phyloP scores from a whole-genome alignment of 2,888 invertebrate species.

The Plebejus melissa region DNA sequence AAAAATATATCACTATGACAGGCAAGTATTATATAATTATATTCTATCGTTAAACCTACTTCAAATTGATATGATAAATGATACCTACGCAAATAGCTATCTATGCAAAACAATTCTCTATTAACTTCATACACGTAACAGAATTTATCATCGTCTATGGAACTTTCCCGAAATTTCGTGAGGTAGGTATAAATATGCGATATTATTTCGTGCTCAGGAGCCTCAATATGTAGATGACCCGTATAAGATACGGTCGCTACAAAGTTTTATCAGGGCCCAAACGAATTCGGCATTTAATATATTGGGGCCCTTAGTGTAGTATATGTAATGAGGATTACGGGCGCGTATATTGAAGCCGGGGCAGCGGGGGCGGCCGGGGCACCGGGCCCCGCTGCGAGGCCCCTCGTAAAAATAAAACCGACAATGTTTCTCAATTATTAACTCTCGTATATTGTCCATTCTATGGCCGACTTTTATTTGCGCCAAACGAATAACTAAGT shows the following conservation, averaged over 20 bases:
- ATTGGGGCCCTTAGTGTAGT: constrained; percentile 26
- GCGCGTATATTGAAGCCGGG: constrained; percentile 34
- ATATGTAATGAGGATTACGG: constrained; percentile 34
- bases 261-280: constrained; percentile 30
- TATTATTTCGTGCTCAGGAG: constrained; percentile 24
- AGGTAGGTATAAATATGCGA: constrained; percentile 20
- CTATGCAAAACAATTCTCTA: constrained; percentile 4
- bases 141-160: constrained; percentile 3
- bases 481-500: constrained; percentile 21
- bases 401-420: constrained; percentile 35
- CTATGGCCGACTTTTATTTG: constrained; percentile 29
- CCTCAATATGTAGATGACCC: constrained; percentile 29
- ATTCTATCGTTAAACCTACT: neutral
- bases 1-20: no score
- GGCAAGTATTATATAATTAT: no score
- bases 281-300: constrained; percentile 31
- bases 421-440: constrained; percentile 53
- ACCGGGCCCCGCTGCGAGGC: constrained; percentile 33
- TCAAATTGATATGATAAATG: neutral
- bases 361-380: constrained; percentile 27
- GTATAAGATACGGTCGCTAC: constrained; percentile 26
- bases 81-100: neutral
- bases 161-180: constrained; percentile 8
- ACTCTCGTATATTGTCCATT: constrained; percentile 36
- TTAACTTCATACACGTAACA: constrained; percentile 9